phyloP scores from a whole-genome alignment of 2,797 vertebrate species.

The Graptemys geographica region DNA sequence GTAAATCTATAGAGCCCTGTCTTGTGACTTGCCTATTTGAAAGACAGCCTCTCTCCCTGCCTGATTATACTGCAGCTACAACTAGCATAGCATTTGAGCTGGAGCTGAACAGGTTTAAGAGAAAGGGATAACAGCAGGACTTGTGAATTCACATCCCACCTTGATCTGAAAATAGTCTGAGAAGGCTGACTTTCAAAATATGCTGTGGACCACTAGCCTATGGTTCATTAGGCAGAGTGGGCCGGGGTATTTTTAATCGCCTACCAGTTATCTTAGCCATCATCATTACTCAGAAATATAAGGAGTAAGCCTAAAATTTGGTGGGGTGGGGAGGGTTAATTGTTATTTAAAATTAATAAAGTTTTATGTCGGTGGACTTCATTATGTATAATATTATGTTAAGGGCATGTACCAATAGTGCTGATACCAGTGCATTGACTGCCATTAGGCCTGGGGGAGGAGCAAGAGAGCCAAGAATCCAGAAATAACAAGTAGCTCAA shows the following conservation, averaged over 20 bases:
- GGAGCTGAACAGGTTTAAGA: neutral
- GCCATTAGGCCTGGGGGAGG: neutral
- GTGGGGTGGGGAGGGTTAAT: neutral
- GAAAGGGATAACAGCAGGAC: neutral
- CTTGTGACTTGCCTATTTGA: neutral
- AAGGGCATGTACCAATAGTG: neutral
- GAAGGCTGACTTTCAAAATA: neutral
- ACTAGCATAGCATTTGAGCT: neutral
- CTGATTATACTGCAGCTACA: neutral
- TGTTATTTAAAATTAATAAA: neutral
- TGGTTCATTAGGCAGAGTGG: neutral
- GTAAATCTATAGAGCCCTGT: neutral
- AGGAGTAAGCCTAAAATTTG: neutral
- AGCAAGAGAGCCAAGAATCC: neutral
- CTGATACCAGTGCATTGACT: neutral
- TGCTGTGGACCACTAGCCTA: neutral
- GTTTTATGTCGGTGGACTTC: slow-evolving; percentile 16
- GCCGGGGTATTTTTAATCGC: neutral
- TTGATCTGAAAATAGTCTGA: slow-evolving; percentile 2
- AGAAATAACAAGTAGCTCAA: neutral
- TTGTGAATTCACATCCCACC: neutral
- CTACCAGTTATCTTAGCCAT: neutral
- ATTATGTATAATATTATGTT: neutral
- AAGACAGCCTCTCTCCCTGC: neutral
- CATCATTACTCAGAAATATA: neutral